Conservation (phyloP, 2,797 vertebrate species). For the Danio jaintianensis region DNA sequence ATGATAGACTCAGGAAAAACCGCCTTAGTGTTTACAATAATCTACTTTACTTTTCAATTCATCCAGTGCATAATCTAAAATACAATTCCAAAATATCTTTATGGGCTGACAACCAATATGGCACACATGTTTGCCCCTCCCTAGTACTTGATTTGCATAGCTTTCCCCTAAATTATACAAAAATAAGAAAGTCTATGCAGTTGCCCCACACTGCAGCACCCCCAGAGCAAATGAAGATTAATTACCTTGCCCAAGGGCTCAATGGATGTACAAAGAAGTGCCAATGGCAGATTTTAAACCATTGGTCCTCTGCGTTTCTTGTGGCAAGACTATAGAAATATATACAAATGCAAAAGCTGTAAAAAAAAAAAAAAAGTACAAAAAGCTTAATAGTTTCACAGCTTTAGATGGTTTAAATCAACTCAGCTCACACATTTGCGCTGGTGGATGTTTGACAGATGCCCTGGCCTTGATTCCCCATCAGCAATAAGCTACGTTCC, state of each 20-base stretch:
- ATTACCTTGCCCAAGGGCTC: conserved; percentile 3
- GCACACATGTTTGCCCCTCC: background rate
- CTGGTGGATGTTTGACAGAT: conserved; percentile 25
- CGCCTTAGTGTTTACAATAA: too few relatives aligned
- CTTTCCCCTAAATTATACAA: background rate
- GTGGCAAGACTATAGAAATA: background rate
- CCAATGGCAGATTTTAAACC: background rate
- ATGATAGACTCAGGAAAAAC: too few relatives aligned
- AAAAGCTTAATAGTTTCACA: background rate
- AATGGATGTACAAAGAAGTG: background rate
- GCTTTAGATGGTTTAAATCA: conserved; percentile 2
- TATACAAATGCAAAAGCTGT: background rate
- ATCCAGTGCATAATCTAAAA: too few relatives aligned
- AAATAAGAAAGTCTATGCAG: background rate
- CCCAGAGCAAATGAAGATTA: background rate
- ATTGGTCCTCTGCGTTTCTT: background rate
- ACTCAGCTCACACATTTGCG: background rate
- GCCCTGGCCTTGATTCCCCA: conserved; percentile 36
- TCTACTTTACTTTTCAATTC: too few relatives aligned
- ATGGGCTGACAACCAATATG: too few relatives aligned
- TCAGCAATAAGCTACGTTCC: conserved; percentile 43
- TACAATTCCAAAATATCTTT: too few relatives aligned
- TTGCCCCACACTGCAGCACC: background rate
- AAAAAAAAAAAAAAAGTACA: background rate
- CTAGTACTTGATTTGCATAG: background rate